Base-by-base conservation (phyloP, 2,888 invertebrate species). In the Polydrusus pterygomalis region DNA sequence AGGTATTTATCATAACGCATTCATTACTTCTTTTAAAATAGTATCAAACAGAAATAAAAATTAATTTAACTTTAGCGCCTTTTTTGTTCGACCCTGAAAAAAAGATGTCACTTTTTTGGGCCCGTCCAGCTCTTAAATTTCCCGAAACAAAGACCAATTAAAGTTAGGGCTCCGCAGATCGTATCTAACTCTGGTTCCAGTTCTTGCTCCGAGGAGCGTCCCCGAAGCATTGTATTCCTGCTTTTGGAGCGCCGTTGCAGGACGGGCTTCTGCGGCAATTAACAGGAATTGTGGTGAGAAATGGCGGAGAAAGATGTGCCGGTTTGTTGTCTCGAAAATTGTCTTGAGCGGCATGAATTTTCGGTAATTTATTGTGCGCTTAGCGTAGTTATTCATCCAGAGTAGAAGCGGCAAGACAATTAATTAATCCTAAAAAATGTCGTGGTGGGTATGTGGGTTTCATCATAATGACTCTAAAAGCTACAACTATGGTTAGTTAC, bases 221-320 rank as follows among this genome's bases (percentile, higher is more conserved):
- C 69, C 74, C 51, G 63, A 74, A 74, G 74, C 69, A 69, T 74
- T 74, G 74, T 69, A 74, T 54, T 58, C 60, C 73, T 51, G 60
- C 45, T 60, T 67, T 49, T 25, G 51, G 70, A 63, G 51, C 51
- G 51, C 40, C 62, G 70, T 70, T 38, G 72, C 65, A 54, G 68
- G 68, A 56, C 65, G 54, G 47, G 43, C 60, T 74, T 58, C 62
- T 69, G 69, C 68, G 63, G 74, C 74, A 69, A 74, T 74, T 74
- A 74, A 74, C 74, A 74, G 74, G 69, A 69, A 74, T 74, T 74
- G 74, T 64, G 74, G 74, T 64, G 74, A 69, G 74, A 74, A 74
- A 68, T 74, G 69, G 74, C 74, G 74, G 69, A 74, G 74, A 74
- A 74, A 69, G 74, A 74, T 74, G 74, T 69, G 74, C 69, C 69